Percentiles rank a stretch among this genome's conserved stretches.
phyloP scores from a whole-genome alignment of 1,140 invertebrate genomes.

The Hyles euphorbiae region DNA sequence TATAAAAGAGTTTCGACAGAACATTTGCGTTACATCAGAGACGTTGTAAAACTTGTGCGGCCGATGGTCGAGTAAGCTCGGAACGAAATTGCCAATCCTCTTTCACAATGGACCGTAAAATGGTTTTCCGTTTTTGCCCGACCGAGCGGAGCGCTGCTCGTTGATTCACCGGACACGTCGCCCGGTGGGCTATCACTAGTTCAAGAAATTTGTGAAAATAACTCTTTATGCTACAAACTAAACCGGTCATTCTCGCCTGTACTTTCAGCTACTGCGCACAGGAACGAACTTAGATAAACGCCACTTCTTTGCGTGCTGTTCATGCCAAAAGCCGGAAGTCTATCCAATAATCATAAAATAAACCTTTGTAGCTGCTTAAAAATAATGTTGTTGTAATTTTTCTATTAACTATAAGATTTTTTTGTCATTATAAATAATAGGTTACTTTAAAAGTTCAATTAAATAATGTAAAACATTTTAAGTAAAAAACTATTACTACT shows the following conservation, averaged over 20 bases:
- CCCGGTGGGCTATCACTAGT: slow-evolving; percentile 59
- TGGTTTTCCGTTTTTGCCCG: slow-evolving; percentile 72
- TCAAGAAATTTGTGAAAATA: slow-evolving; percentile 56
- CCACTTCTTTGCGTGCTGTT: no score
- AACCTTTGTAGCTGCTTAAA: no score
- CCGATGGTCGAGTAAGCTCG: slow-evolving; percentile 64
- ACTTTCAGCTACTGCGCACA: neutral
- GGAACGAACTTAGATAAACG: no score
- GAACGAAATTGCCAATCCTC: slow-evolving; percentile 72
- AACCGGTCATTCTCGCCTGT: neutral
- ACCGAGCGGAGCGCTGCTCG: slow-evolving; percentile 62
- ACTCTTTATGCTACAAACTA: slow-evolving; percentile 41
- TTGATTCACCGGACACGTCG: slow-evolving; percentile 70
- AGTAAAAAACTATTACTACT: no score
- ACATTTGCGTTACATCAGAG: slow-evolving; percentile 52
- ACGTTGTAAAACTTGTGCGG: slow-evolving; percentile 61
- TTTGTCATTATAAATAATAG: no score
- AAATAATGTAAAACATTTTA: no score
- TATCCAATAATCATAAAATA: no score
- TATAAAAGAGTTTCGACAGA: slow-evolving; percentile 37
- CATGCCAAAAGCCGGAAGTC: no score
- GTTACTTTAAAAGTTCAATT: no score
- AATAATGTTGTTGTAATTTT: no score
- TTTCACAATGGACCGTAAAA: slow-evolving; percentile 73
- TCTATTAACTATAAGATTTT: no score